These are phyloP conservation scores for Phrynocephalus vlangalii DNA, from an alignment of 2,797 vertebrate species.

Conservation along the genomic window DNA sequence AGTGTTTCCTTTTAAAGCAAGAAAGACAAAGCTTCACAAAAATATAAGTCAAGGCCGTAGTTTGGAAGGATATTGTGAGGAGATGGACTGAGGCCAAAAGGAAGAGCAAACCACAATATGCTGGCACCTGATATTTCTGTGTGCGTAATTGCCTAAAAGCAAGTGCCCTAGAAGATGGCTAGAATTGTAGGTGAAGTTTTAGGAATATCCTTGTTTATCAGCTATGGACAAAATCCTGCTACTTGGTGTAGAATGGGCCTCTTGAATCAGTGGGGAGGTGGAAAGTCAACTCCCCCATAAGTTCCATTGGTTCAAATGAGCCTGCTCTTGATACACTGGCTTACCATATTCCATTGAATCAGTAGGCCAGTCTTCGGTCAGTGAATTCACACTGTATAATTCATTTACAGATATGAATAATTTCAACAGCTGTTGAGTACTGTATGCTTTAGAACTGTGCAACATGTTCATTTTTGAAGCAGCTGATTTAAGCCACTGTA, in stretches of 20 bases:
- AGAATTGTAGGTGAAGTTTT: neutral
- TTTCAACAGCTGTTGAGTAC: neutral
- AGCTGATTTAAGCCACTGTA: neutral
- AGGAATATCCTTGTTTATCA: neutral
- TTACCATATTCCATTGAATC: too few relatives aligned
- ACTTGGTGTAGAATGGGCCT: neutral
- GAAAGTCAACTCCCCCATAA: too few relatives aligned
- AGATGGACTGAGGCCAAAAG: neutral
- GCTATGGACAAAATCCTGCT: too few relatives aligned
- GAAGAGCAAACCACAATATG: too few relatives aligned
- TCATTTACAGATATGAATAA: neutral
- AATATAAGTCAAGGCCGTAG: neutral
- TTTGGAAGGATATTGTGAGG: neutral
- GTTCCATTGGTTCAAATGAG: too few relatives aligned
- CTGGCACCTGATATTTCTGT: too few relatives aligned
- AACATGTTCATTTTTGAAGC: neutral
- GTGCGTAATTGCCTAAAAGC: neutral
- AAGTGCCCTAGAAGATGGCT: neutral
- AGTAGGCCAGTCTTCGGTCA: too few relatives aligned
- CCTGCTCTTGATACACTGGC: too few relatives aligned
- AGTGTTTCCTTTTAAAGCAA: neutral
- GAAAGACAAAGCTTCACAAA: too few relatives aligned
- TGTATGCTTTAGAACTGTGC: neutral
- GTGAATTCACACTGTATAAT: neutral
- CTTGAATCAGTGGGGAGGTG: neutral